Conservation (phyloP, 2,113 vertebrate species). For the Boulengeromyrus knoepffleri region DNA sequence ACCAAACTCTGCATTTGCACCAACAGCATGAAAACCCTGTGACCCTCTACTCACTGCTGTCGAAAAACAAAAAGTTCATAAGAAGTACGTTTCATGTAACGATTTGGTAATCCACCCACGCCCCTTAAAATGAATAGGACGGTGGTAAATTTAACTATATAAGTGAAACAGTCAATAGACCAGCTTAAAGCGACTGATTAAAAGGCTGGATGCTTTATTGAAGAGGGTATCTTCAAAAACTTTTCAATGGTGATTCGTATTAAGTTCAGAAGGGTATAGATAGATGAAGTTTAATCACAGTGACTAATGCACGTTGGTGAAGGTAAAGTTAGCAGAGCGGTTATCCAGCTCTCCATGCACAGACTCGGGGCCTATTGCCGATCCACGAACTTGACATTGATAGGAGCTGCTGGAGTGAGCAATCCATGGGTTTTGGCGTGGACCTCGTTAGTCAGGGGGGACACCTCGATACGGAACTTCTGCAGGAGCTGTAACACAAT, state of each 20-base stretch:
- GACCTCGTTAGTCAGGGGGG: constrained; percentile 61
- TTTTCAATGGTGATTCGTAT: background rate
- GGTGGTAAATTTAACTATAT: background rate
- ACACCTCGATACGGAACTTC: constrained; percentile 68
- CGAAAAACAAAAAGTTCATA: background rate
- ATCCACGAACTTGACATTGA: constrained; percentile 72
- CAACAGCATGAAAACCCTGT: background rate
- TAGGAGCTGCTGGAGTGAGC: constrained; percentile 65
- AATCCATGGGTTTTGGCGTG: constrained; percentile 78
- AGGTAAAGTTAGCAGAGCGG: background rate
- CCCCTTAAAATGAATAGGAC: background rate
- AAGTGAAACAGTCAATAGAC: background rate
- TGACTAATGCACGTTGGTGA: background rate
- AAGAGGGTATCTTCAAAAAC: background rate
- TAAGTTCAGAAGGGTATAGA: background rate
- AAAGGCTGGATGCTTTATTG: background rate
- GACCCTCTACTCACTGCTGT: background rate
- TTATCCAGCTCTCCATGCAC: background rate
- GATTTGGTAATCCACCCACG: background rate
- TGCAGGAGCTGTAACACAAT: constrained; percentile 71
- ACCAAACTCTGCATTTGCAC: background rate
- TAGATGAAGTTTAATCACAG: background rate
- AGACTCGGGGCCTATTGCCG: constrained; percentile 27
- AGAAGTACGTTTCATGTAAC: background rate
- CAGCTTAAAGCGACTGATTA: background rate